Evolutionary conservation across 2,797 vertebrate species (phyloP).

Genomic region (Brotula barbata): DNA sequence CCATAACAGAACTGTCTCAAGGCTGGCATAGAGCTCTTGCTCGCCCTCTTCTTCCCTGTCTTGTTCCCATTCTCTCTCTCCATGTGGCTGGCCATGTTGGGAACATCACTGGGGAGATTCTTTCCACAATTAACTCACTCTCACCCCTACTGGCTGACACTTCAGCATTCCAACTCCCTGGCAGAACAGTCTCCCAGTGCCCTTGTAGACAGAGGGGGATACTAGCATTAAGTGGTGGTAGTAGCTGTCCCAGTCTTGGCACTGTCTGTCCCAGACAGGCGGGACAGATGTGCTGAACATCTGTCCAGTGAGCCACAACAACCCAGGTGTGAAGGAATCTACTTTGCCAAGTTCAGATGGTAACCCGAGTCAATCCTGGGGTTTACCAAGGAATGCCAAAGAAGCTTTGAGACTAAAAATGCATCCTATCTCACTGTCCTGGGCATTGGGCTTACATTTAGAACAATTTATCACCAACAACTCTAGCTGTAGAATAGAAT

Average conservation of each 20-base stretch:
- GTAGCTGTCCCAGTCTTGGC: slow-evolving; percentile 32
- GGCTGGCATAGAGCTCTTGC: slow-evolving; percentile 1
- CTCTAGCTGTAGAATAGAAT: not conserved
- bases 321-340: slow-evolving; percentile 52
- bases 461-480: slow-evolving; percentile 8
- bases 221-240: slow-evolving; percentile 34
- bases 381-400: no score
- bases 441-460: not conserved
- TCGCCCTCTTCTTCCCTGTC: slow-evolving; percentile 3
- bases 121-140: slow-evolving; percentile 77
- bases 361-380: slow-evolving; percentile 50
- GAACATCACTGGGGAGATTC: slow-evolving; percentile 73
- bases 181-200: slow-evolving; percentile 58
- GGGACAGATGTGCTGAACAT: slow-evolving; percentile 33
- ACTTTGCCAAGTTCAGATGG: slow-evolving; percentile 26
- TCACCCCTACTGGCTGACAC: slow-evolving; percentile 66
- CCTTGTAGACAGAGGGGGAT: slow-evolving; percentile 54
- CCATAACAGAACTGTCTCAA: not conserved
- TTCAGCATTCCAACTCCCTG: slow-evolving; percentile 67
- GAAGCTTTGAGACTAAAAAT: no score
- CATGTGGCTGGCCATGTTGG: slow-evolving; percentile 57
- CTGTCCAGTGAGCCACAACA: slow-evolving; percentile 21
- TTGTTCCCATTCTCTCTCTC: slow-evolving; percentile 21
- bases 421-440: no score
- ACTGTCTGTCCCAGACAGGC: slow-evolving; percentile 22